phyloP scores from a whole-genome alignment of 2,888 invertebrate genomes.

The Orthosia incerta region DNA sequence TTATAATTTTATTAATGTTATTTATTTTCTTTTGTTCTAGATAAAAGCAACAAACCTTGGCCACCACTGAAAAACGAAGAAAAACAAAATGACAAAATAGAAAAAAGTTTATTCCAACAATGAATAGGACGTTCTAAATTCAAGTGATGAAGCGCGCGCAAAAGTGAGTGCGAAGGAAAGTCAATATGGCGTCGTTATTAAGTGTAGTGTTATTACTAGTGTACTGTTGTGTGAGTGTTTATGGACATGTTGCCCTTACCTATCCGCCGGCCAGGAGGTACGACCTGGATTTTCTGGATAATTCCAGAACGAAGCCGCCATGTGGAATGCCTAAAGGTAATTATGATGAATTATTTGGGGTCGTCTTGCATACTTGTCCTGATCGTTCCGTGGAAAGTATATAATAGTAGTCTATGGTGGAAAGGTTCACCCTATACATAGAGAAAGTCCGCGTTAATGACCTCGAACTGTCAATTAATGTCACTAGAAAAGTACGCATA shows the following conservation, averaged over 20 bases:
- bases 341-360: background rate
- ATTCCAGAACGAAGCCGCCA: slow-evolving; percentile 96
- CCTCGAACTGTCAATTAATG: too few species aligned
- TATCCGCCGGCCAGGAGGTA: slow-evolving; percentile 97
- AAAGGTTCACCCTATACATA: too few species aligned
- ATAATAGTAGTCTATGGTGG: too few species aligned
- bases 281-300: slow-evolving; percentile 98
- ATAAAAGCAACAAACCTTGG: slow-evolving; percentile 26
- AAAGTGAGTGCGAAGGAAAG: slow-evolving; percentile 49
- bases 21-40: slow-evolving; percentile 59
- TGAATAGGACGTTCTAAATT: slow-evolving; percentile 67
- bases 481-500: too few species aligned
- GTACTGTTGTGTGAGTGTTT: slow-evolving; percentile 75
- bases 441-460: too few species aligned
- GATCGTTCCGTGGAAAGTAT: too few species aligned
- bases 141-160: slow-evolving; percentile 60
- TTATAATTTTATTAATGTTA: background rate
- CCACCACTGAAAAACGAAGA: slow-evolving; percentile 12
- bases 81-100: slow-evolving; percentile 46
- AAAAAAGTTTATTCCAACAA: slow-evolving; percentile 47
- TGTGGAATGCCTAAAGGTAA: slow-evolving; percentile 99
- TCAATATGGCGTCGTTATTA: slow-evolving; percentile 76
- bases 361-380: too few species aligned
- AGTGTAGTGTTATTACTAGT: slow-evolving; percentile 76
- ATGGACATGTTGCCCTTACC: slow-evolving; percentile 95